These are phyloP conservation scores for Sceloporus tristichus DNA, from an alignment of 2,113 vertebrate species.

Conservation along the genomic window DNA sequence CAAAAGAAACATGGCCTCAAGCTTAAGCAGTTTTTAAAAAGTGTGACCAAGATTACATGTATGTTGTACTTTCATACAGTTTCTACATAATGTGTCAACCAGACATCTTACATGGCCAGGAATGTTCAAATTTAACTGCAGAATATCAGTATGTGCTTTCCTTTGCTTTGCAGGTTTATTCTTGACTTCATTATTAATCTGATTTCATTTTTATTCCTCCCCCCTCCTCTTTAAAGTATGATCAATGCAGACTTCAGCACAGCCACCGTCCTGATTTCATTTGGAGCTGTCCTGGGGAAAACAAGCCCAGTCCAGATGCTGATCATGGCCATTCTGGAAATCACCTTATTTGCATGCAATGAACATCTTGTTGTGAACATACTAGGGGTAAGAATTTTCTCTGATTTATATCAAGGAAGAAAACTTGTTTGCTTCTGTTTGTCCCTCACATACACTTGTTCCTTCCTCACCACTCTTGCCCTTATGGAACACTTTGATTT, in stretches of 20 bases:
- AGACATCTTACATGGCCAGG: not conserved
- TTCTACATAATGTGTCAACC: too few species aligned
- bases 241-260: slow-evolving; percentile 98
- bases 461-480: not conserved
- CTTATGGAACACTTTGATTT: not conserved
- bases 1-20: too few species aligned
- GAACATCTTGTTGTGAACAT: slow-evolving; percentile 82
- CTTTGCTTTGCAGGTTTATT: not conserved
- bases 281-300: slow-evolving; percentile 94
- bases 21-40: too few species aligned
- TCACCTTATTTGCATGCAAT: slow-evolving; percentile 87
- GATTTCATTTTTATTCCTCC: slow-evolving; percentile 2
- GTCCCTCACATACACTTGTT: not conserved
- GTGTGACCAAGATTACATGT: too few species aligned
- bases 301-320: slow-evolving; percentile 94
- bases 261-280: slow-evolving; percentile 93
- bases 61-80: not conserved
- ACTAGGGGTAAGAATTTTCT: slow-evolving; percentile 75
- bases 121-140: too few species aligned
- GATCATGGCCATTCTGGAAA: slow-evolving; percentile 92
- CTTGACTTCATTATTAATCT: not conserved
- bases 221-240: slow-evolving; percentile 78
- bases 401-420: not conserved
- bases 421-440: not conserved
- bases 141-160: not conserved